A percentile compares a stretch with the other conserved stretches of the same genome.
Evolutionary conservation across 30 jellyfish, hydroid and myxozoan species (phyloP).

Genomic region (Aurelia sp.): DNA sequence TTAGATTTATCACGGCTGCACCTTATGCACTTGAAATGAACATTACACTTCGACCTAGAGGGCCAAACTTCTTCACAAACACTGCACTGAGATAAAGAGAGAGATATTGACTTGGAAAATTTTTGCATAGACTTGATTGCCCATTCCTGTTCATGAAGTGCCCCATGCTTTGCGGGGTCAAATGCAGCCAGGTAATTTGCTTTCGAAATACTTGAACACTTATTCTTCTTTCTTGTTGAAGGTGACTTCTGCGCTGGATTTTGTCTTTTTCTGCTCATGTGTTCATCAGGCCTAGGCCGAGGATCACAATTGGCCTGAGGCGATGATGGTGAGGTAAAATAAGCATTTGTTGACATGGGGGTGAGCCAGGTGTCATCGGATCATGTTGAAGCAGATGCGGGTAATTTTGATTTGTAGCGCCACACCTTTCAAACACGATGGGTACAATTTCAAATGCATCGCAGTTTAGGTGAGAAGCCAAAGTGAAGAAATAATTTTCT

Average conservation of each 20-base stretch:
- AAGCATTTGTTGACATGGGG: no score
- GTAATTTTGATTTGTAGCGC: not conserved
- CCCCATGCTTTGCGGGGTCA: no score
- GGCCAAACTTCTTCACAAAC: constrained; percentile 7
- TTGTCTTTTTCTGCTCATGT: no score
- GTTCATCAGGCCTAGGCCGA: no score
- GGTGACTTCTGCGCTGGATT: no score
- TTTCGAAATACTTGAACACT: no score
- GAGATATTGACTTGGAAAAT: not conserved
- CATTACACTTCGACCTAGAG: not conserved
- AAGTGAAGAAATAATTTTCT: not conserved
- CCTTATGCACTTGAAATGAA: not conserved
- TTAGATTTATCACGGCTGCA: not conserved
- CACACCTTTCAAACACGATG: not conserved
- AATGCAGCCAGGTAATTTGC: no score
- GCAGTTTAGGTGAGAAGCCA: not conserved
- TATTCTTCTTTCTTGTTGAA: no score
- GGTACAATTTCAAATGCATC: not conserved
- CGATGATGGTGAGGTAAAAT: no score
- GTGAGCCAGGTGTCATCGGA: not conserved
- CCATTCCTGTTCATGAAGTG: no score
- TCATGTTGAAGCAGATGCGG: not conserved
- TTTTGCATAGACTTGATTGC: no score
- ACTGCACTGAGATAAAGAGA: not conserved
- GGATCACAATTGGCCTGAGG: no score